Base-by-base conservation (phyloP, 1,140 invertebrate species). In the Drosophila subpulchrella region DNA sequence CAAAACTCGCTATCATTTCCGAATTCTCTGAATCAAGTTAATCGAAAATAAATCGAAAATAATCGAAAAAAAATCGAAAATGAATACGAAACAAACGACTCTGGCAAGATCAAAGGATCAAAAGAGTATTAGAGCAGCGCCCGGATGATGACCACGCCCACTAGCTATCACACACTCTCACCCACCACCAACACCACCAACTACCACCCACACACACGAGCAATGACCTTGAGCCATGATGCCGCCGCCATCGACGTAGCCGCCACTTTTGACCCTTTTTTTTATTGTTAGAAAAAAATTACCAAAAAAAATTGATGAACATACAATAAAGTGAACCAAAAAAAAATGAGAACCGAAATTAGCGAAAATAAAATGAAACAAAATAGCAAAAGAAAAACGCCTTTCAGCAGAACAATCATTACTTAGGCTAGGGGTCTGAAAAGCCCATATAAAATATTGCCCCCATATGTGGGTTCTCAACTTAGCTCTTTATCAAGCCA, bases 21-120 rank as follows among this genome's bases (percentile, higher is more conserved):
- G 44, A 68, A 76, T 61, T 61, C 46, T 57, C 46, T 61, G 48
- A 68, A 67, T 54, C 32, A 55, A 63, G 27, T 41, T 20, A 56
- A 60, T 10, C 46, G 32, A 48, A 51, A 55, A 30, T 38, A 54
- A 54, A 67, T 36, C 32, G 27, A 59, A 42, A 44, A 17, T 8
- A 27, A 27, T 27, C 27, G 27, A 27, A 27, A 27, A 4, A 6
- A 30, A 46, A 60, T 7, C 39, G 39, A 56, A 50, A 42, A 36
- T 11, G 36, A 59, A 58, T 50, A 42, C 10, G 30, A 67, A 44
- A n/a, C n/a, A n/a, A 46, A 20, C 61, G 51, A 54, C 39, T 47
- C 53, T 59, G 81, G 70, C 83, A 83, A 83, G 71, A 88, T 83
- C 75, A 86, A 86, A 83, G 83, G 83, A 86, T 86, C 83, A 88